phyloP scores from a whole-genome alignment of 2,113 vertebrate genomes.

The Prolemur simus region DNA sequence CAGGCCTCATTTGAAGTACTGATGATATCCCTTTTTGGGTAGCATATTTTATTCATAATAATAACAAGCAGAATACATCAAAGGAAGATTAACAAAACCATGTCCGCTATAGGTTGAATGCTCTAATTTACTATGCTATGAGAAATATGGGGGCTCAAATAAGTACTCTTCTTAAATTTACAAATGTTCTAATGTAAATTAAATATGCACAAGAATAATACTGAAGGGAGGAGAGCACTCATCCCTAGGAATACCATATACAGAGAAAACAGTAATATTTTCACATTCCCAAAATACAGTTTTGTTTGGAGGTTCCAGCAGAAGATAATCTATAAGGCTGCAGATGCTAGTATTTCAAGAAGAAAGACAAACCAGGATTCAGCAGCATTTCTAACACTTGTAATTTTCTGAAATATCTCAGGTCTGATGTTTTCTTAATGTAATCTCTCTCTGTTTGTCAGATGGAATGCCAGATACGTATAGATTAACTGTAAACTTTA shows the following conservation, averaged over 20 bases:
- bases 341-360: neutral
- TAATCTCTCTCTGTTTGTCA: slow-evolving; percentile 7
- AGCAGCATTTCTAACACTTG: neutral
- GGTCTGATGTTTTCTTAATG: neutral
- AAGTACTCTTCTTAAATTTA: neutral
- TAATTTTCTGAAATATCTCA: neutral
- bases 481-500: neutral
- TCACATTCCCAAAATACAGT: neutral
- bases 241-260: neutral
- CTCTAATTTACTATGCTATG: neutral
- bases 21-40: neutral
- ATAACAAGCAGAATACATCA: neutral
- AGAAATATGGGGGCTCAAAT: slow-evolving; percentile 11
- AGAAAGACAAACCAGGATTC: neutral
- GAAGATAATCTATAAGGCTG: neutral
- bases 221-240: neutral
- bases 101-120: neutral
- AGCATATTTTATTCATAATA: slow-evolving; percentile 47
- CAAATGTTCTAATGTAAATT: neutral
- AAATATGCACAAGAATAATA: neutral
- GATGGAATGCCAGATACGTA: neutral
- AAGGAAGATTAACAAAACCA: slow-evolving; percentile 7
- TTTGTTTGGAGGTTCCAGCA: neutral
- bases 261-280: neutral
- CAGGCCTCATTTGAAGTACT: neutral